Percentiles rank a stretch among this genome's conserved stretches.
These are phyloP conservation scores for Ptilorrhoa leucosticta DNA, from an alignment of 2,113 vertebrate genomes.

Conservation along the genomic window DNA sequence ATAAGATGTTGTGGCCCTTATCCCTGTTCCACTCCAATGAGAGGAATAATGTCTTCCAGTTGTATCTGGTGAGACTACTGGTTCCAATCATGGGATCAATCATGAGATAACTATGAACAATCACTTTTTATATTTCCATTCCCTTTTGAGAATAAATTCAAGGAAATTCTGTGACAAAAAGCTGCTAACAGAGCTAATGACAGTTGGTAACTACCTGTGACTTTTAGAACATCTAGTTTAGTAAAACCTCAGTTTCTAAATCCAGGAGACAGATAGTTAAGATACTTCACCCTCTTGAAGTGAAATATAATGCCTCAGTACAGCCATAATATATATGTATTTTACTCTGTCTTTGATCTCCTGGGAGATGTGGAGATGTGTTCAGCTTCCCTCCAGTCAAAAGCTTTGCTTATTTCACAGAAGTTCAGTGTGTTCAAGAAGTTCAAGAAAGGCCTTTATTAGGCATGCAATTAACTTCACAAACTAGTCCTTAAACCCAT, in stretches of 20 bases:
- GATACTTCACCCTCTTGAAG: neutral
- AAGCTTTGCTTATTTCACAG: neutral
- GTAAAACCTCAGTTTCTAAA: neutral
- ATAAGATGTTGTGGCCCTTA: neutral
- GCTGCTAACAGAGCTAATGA: neutral
- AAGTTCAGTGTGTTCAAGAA: neutral
- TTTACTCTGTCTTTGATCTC: neutral
- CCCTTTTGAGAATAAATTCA: neutral
- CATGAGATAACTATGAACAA: neutral
- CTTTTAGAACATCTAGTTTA: neutral
- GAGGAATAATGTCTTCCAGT: neutral
- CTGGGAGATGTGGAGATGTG: neutral
- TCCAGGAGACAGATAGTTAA: neutral
- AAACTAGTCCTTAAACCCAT: neutral
- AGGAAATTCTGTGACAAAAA: neutral
- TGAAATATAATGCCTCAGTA: neutral
- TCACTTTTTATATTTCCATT: neutral
- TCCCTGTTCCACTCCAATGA: neutral
- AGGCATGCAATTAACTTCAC: neutral
- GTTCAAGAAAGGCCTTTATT: neutral
- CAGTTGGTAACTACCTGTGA: neutral
- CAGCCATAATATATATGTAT: neutral
- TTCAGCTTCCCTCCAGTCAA: neutral
- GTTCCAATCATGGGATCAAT: too few species aligned
- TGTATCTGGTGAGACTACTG: neutral